phyloP scores from a whole-genome alignment of 1,140 invertebrate species.

The Heliothis subflexa region DNA sequence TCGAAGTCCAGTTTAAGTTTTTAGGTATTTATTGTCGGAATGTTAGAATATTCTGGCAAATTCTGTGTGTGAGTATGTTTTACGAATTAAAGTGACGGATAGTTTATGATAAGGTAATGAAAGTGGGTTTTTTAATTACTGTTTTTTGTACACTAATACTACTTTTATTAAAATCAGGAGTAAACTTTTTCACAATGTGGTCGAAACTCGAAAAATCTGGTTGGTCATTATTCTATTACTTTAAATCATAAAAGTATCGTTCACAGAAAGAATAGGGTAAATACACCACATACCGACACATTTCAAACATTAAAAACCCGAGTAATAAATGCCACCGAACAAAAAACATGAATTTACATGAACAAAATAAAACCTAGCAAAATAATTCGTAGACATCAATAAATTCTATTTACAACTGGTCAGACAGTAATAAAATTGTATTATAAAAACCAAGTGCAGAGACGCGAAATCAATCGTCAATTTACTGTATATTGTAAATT shows the following conservation, averaged over 20 bases:
- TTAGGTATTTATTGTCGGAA: background rate
- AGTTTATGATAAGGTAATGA: too few relatives aligned
- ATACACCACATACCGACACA: too few relatives aligned
- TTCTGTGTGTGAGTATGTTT: too few relatives aligned
- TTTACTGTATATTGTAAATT: slow-evolving; percentile 41
- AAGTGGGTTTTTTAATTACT: too few relatives aligned
- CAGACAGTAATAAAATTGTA: slow-evolving; percentile 36
- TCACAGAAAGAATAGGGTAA: too few relatives aligned
- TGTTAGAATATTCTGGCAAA: too few relatives aligned
- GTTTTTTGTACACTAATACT: too few relatives aligned
- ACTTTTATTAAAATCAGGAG: too few relatives aligned
- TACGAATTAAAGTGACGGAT: too few relatives aligned
- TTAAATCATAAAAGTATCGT: too few relatives aligned
- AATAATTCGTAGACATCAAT: slow-evolving; percentile 30
- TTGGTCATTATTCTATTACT: background rate
- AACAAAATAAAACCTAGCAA: slow-evolving; percentile 19
- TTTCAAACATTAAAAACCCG: too few relatives aligned
- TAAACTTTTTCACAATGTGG: background rate
- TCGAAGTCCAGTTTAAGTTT: background rate
- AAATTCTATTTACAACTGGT: slow-evolving; percentile 37
- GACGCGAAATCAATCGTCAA: slow-evolving; percentile 18
- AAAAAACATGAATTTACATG: slow-evolving; percentile 22
- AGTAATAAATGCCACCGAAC: slow-evolving; percentile 1
- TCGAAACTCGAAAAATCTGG: background rate
- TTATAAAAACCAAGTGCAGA: slow-evolving; percentile 42